Conservation (phyloP, 2,888 invertebrate species). For the Chrysina gloriosa region DNA sequence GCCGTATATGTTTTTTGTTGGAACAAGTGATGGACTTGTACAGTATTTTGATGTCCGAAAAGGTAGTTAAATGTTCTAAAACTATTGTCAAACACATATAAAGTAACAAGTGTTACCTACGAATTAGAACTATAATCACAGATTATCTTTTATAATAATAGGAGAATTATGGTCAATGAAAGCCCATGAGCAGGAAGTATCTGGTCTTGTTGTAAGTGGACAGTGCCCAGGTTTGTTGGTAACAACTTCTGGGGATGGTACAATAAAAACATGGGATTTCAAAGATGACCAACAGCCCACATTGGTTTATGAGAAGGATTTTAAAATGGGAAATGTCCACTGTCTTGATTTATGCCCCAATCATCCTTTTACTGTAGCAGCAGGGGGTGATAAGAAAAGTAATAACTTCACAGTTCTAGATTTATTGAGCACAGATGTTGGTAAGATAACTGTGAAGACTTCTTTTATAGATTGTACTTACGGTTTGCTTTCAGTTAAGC, state of each 20-base stretch:
- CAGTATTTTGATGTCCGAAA: slow-evolving; percentile 81
- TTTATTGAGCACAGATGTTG: slow-evolving; percentile 69
- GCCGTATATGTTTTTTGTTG: slow-evolving; percentile 80
- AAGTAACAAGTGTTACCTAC: too few species aligned
- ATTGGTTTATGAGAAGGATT: slow-evolving; percentile 67
- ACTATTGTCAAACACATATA: slow-evolving; percentile 20
- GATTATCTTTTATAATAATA: too few species aligned
- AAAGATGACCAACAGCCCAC: slow-evolving; percentile 57
- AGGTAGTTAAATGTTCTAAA: slow-evolving; percentile 55
- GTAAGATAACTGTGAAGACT: slow-evolving; percentile 60
- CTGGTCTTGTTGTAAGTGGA: slow-evolving; percentile 81
- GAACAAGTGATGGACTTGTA: slow-evolving; percentile 74
- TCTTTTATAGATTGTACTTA: slow-evolving; percentile 14
- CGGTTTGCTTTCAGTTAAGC: slow-evolving; percentile 62
- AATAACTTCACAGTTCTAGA: slow-evolving; percentile 79
- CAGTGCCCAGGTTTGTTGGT: slow-evolving; percentile 81
- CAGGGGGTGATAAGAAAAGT: slow-evolving; percentile 87
- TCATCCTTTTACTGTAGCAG: slow-evolving; percentile 81
- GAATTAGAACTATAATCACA: too few species aligned
- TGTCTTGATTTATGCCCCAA: slow-evolving; percentile 84
- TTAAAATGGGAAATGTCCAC: slow-evolving; percentile 78
- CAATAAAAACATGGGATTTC: slow-evolving; percentile 87
- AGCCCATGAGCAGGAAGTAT: slow-evolving; percentile 84
- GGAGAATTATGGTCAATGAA: slow-evolving; percentile 58
- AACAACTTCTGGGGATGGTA: slow-evolving; percentile 83